Base-by-base conservation (phyloP, 2,888 invertebrate species). In the Lepidocyrtinus sp. region DNA sequence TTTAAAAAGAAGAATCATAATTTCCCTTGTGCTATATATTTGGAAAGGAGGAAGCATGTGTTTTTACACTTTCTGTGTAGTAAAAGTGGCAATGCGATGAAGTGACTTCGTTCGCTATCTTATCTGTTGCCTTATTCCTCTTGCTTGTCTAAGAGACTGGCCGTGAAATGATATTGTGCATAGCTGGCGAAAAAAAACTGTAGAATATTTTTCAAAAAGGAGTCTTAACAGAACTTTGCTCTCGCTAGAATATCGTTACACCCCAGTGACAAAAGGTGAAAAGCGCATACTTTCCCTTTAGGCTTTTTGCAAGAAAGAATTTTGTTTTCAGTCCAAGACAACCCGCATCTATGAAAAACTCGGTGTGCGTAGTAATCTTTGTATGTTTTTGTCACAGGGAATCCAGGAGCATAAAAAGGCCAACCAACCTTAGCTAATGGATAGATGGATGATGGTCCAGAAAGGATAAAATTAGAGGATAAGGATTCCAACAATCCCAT, bases 401-500 rank as follows among this genome's bases (percentile, higher is more conserved):
- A 78, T 72, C 62, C 68, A 77, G 67, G 72, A 78, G 62, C 63
- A 72, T 78, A 68, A 78, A 78, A 68, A 76, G 71, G 59, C 59
- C 78, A 73, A 27, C 72, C 72, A 78, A 73, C 68, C 78, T 78
- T 78, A 68, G 68, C 78, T 78, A 78, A 78, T 78, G 78, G 67
- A 77, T 73, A 62, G 78, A 78, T 78, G 62, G 67, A 72, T n/a
- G n/a, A n/a, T 78, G 67, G 72, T 72, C 61, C 65, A 73, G 22
- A 7, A 75, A 46, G 73, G 73, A 78, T 73, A 22, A 78, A 78
- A 73, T 73, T 78, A 73, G 73, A 72, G 73, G 73, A 77, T 77
- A 71, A 71, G 67, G 72, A 69, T 70, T 55, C 75, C 69, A 67
- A n/a, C 59, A 22, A 22, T 59, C 59, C 19, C 59, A 59, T 59